Evolutionary conservation across 2,888 invertebrate species (phyloP).

Genomic region (Cryptus viduatorius): DNA sequence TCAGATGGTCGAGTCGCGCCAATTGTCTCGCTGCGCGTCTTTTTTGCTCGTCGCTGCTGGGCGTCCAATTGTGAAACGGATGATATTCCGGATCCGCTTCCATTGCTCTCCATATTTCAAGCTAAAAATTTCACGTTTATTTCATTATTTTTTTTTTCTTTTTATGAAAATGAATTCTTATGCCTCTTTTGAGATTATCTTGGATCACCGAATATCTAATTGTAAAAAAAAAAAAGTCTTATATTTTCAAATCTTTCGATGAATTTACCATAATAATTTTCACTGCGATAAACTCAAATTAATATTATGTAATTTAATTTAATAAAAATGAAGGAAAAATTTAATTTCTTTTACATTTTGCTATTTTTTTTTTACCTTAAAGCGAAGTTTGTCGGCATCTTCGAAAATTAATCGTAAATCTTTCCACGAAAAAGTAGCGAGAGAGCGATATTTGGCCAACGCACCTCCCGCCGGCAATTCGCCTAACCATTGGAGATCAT

Average conservation of each 20-base stretch:
- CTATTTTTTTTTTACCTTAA: conserved; percentile 85
- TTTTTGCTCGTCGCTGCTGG: conserved; percentile 91
- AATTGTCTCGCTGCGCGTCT: conserved; percentile 89
- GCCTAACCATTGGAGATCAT: conserved; percentile 76
- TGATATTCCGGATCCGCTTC: conserved; percentile 92
- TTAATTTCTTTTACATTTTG: not conserved
- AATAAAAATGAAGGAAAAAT: not conserved
- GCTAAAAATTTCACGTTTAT: conserved; percentile 85
- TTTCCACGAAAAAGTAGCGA: conserved; percentile 87
- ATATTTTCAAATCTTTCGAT: not conserved
- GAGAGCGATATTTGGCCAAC: conserved; percentile 86
- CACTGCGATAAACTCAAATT: not conserved
- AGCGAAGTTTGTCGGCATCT: conserved; percentile 86
- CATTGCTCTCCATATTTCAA: conserved; percentile 92
- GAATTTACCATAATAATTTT: not conserved
- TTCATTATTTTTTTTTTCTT: too few species aligned
- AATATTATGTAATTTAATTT: not conserved
- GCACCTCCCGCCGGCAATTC: conserved; percentile 84
- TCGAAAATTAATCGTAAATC: conserved; percentile 86
- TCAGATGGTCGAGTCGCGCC: conserved; percentile 89
- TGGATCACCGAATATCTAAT: too few species aligned
- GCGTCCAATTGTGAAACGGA: conserved; percentile 87
- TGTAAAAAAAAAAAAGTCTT: too few species aligned
- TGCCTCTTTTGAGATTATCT: too few species aligned
- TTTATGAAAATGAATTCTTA: too few species aligned